A percentile compares a stretch with the other conserved stretches of the same genome.
Evolutionary conservation across 2,113 vertebrate species (phyloP).

Genomic region (Pterocles gutturalis): DNA sequence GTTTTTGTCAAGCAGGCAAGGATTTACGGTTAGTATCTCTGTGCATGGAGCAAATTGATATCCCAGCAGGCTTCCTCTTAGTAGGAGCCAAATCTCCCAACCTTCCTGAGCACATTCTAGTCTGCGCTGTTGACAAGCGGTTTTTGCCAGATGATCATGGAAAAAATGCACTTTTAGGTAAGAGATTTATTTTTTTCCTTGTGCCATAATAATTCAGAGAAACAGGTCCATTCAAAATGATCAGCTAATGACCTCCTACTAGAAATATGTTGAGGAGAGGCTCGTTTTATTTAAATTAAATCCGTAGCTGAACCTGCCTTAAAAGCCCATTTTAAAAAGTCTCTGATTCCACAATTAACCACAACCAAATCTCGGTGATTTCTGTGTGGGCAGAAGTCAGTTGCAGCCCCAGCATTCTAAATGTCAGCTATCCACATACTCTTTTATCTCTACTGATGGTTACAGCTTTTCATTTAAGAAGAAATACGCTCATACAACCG

Average conservation of each 20-base stretch:
- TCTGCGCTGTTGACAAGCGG: slow-evolving; percentile 95
- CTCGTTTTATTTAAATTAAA: slow-evolving; percentile 2
- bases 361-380: not conserved
- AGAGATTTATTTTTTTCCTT: slow-evolving; percentile 50
- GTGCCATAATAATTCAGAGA: not conserved
- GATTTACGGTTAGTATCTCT: slow-evolving; percentile 94
- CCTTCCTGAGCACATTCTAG: slow-evolving; percentile 94
- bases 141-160: slow-evolving; percentile 97
- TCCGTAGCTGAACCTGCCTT: not conserved
- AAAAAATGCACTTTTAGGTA: slow-evolving; percentile 99
- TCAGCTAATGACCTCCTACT: slow-evolving; percentile 2
- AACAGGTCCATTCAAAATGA: slow-evolving; percentile 13
- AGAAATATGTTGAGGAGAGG: not conserved
- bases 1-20: slow-evolving; percentile 98
- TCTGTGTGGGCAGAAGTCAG: slow-evolving; percentile 4
- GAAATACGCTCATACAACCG: not conserved
- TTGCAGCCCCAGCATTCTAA: not conserved
- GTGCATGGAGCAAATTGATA: slow-evolving; percentile 90
- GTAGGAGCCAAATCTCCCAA: slow-evolving; percentile 96
- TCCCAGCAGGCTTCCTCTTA: slow-evolving; percentile 93
- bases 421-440: not conserved
- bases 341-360: not conserved
- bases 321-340: slow-evolving; percentile 25
- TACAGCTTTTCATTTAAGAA: slow-evolving; percentile 2
- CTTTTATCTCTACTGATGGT: not conserved